Percentiles rank a stretch among this genome's conserved stretches.
These are phyloP conservation scores for Lateolabrax maculatus DNA, from an alignment of 2,797 vertebrate species.

Conservation along the genomic window DNA sequence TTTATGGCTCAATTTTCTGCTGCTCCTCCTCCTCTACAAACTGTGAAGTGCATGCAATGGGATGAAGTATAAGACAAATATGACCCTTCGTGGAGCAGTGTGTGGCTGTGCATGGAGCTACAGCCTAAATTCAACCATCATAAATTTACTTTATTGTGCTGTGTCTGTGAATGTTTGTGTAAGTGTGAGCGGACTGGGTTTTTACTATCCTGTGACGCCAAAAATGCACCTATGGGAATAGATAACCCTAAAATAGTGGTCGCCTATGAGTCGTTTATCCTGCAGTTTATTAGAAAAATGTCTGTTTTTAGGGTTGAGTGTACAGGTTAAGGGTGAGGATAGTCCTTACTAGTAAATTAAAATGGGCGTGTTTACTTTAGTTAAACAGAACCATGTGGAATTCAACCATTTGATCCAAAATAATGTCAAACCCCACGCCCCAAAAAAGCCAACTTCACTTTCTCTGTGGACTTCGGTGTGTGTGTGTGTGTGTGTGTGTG, in stretches of 20 bases:
- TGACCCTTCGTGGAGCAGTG: conserved; percentile 45
- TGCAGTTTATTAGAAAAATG: conserved; percentile 60
- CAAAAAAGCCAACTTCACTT: conserved; percentile 3
- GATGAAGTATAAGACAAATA: conserved; percentile 55
- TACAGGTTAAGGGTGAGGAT: conserved; percentile 49
- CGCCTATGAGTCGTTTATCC: conserved; percentile 57
- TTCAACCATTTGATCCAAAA: conserved; percentile 9
- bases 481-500: conserved; percentile 9
- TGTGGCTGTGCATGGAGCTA: conserved; percentile 39
- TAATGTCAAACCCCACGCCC: background rate
- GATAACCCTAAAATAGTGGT: conserved; percentile 47
- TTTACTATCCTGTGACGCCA: conserved; percentile 67
- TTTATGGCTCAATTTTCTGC: conserved; percentile 52
- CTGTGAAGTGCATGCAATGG: conserved; percentile 22
- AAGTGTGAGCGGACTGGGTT: conserved; percentile 59
- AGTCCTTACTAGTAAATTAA: conserved; percentile 56
- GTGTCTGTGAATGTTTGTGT: conserved; percentile 65
- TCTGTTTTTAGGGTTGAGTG: conserved; percentile 51
- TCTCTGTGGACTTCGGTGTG: conserved; percentile 13
- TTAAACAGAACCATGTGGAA: conserved; percentile 51
- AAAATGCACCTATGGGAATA: conserved; percentile 43
- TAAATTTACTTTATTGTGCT: conserved; percentile 75
- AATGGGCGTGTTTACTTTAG: conserved; percentile 33
- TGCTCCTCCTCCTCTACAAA: conserved; percentile 39
- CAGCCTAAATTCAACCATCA: conserved; percentile 38